These are phyloP conservation scores for Mesoclemmys tuberculata DNA, from an alignment of 2,113 vertebrate species.

Conservation along the genomic window DNA sequence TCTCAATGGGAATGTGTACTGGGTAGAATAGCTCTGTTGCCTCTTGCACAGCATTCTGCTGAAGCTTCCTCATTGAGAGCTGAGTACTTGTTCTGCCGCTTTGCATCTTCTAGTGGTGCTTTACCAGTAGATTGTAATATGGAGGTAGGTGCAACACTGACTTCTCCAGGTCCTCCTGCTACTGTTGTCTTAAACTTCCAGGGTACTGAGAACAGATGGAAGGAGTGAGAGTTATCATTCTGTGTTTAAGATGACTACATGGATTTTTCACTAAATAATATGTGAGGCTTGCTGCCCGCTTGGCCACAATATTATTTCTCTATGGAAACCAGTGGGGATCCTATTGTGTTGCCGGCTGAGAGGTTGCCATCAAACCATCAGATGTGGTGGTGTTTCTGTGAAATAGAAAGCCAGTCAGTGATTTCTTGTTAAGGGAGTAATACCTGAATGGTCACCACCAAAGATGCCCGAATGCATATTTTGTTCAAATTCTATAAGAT, in stretches of 20 bases:
- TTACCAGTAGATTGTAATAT: not conserved
- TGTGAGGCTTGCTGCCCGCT: not conserved
- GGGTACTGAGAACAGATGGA: not conserved
- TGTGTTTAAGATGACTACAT: not conserved
- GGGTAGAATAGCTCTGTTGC: not conserved
- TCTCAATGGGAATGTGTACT: not conserved
- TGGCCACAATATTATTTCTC: not conserved
- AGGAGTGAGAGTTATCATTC: not conserved
- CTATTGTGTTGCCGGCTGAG: not conserved
- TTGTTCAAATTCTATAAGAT: not conserved
- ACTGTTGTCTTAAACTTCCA: not conserved
- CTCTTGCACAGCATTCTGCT: not conserved
- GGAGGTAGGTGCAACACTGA: slow-evolving; percentile 36
- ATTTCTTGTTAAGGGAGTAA: no score
- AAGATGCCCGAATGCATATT: not conserved
- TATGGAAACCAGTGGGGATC: not conserved
- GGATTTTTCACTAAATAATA: not conserved
- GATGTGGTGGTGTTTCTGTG: not conserved
- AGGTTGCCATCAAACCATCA: not conserved
- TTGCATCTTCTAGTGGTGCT: not conserved
- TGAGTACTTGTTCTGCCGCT: not conserved
- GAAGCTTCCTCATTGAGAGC: not conserved
- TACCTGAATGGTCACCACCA: not conserved
- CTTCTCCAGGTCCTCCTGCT: not conserved
- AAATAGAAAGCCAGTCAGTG: not conserved